These are phyloP conservation scores for Suricata suricatta DNA, from an alignment of 2,113 vertebrate species.

Conservation along the genomic window DNA sequence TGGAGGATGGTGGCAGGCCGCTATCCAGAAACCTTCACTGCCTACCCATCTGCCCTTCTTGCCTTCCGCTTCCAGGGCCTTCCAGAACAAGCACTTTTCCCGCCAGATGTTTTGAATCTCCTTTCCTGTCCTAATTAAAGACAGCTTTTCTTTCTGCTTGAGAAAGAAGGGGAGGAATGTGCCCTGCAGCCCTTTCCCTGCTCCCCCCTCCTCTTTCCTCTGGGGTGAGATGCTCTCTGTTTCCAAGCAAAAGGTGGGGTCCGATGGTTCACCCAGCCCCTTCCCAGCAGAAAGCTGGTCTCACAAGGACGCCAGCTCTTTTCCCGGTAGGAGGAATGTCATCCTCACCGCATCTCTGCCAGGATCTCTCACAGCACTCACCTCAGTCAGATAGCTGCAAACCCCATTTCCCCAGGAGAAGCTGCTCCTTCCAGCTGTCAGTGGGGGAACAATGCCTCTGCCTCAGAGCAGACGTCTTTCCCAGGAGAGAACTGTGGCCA, in stretches of 20 bases:
- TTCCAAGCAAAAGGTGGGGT: slow-evolving; percentile 68
- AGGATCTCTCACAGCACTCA: background rate
- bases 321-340: background rate
- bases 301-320: background rate
- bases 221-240: slow-evolving; percentile 70
- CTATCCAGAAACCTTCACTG: background rate
- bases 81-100: slow-evolving; percentile 57
- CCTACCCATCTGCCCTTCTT: background rate
- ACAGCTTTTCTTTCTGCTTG: slow-evolving; percentile 73
- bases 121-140: slow-evolving; percentile 76
- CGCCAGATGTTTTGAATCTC: slow-evolving; percentile 81
- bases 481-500: background rate
- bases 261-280: background rate
- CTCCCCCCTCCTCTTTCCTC: slow-evolving; percentile 62
- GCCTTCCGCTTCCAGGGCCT: background rate
- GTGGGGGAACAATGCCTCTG: background rate
- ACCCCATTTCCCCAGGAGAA: background rate
- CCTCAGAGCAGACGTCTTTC: background rate
- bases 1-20: background rate
- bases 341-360: background rate
- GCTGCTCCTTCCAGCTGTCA: background rate
- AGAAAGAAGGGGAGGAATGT: background rate
- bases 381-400: background rate
- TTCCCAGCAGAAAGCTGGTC: slow-evolving; percentile 54
- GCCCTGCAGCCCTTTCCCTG: background rate